Evolutionary conservation across 2,888 invertebrate species (phyloP).

Genomic region (Diarsia rubi): DNA sequence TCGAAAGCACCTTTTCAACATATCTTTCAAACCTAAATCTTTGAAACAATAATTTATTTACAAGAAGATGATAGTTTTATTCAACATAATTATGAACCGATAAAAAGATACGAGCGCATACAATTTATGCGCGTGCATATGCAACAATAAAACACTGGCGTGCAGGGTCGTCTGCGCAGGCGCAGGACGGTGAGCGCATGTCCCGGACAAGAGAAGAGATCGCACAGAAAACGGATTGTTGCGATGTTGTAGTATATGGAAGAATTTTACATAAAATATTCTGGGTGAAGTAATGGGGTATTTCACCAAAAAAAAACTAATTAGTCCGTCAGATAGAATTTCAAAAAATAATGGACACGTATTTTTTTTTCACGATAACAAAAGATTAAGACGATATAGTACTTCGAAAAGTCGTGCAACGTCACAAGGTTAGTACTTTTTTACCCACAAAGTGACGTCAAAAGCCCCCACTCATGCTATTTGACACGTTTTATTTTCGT

Average conservation of each 20-base stretch:
- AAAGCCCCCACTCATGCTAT: no score
- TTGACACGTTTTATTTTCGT: no score
- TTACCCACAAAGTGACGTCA: no score
- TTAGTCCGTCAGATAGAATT: no score
- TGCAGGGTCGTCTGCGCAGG: constrained; percentile 66
- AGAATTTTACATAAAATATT: neutral
- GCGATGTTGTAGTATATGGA: constrained; percentile 65
- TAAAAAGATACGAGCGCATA: constrained; percentile 48
- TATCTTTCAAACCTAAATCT: neutral
- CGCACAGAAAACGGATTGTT: constrained; percentile 71
- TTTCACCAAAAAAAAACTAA: no score
- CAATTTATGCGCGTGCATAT: constrained; percentile 71
- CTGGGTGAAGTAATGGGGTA: no score
- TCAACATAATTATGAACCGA: constrained; percentile 53
- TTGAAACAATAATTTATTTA: neutral
- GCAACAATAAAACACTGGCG: constrained; percentile 78
- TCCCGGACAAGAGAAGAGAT: constrained; percentile 78
- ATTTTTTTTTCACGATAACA: no score
- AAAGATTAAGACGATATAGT: no score
- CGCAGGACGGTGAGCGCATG: constrained; percentile 76
- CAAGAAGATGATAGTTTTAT: constrained; percentile 15
- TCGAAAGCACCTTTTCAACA: neutral
- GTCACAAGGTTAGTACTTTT: no score
- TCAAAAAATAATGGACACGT: no score
- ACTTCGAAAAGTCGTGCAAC: no score